phyloP scores from a whole-genome alignment of 2,888 invertebrate species.

The Andricus quercusramuli region DNA sequence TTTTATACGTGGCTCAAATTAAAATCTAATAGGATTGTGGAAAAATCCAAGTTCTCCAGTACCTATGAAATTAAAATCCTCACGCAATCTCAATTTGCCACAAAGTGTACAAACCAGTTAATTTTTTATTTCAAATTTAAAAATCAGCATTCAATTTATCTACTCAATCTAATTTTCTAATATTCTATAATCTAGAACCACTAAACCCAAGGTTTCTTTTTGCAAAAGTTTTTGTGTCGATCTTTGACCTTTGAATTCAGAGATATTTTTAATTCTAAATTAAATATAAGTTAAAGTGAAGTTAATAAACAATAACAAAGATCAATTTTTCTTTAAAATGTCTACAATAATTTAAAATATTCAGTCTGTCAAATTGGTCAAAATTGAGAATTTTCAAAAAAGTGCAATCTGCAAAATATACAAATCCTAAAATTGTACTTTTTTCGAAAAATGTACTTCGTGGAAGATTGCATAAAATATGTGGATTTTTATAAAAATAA shows the following conservation, averaged over 20 bases:
- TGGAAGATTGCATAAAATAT: no score
- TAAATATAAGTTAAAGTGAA: not conserved
- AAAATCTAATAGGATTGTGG: not conserved
- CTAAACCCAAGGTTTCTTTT: conserved; percentile 1
- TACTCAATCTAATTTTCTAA: not conserved
- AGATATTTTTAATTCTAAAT: not conserved
- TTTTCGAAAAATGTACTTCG: no score
- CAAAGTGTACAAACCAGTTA: not conserved
- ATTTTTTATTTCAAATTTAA: not conserved
- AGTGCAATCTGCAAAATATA: no score
- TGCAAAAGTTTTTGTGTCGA: not conserved
- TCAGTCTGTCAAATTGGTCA: no score
- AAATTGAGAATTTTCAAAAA: no score
- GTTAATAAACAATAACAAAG: not conserved
- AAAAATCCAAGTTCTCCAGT: not conserved
- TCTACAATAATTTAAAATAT: no score
- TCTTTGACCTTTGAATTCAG: not conserved
- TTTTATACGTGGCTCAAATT: not conserved
- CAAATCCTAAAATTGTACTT: no score
- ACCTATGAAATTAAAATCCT: no score
- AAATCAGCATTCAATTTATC: not conserved
- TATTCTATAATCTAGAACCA: conserved; percentile 7
- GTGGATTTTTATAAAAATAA: not conserved
- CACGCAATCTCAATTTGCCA: not conserved
- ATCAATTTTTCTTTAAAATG: no score